Evolutionary conservation across 2,113 vertebrate genomes (phyloP), one percentile per base, ranked within the genome.

Genomic region (Mystacornis crossleyi): DNA sequence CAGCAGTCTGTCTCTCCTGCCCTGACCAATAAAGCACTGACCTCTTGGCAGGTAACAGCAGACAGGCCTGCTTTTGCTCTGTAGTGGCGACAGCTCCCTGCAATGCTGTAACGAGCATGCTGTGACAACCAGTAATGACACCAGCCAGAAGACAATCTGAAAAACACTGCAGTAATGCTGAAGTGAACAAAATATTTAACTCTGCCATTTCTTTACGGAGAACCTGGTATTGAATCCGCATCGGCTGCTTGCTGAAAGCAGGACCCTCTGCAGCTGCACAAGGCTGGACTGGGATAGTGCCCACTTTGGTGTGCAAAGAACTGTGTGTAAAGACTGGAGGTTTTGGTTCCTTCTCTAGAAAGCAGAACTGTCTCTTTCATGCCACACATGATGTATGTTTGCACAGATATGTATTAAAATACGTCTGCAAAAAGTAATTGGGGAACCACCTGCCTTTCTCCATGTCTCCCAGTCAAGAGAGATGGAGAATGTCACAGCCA

Each of bases 111-210:
- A 85, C 66, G 81, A 91, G 58, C 62, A 75, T 36, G 26, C 53
- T 93, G 93, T 72, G 90, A 87, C 66, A 91, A 82, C 42, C 53
- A 87, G 50, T 16, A 89, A 93, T 42, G 71, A 89, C 75, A 91
- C 34, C 65, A 90, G 80, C 34, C 51, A 74, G 80, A 83, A 81
- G 28, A 78, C 26, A 50, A 57, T 16, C 55, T 60, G 60, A 81
- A 90, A 91, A 86, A 64, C 33, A 60, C 28, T 67, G 43, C 43
- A 51, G 54, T 40, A 47, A 51, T 15, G 29, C 18, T 61, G 33
- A 88, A 69, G 20, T 19, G 47, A 94, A 71, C 8, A 9, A 77
- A 90, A 74, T 66, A 69, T 67, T 89, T 71, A 67, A 78, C 34
- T 47, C 48, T 53, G 50, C 79, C 67, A 55, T 74, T 21, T 64